Percentiles rank a stretch among this genome's conserved stretches.
Evolutionary conservation across 2,113 vertebrate species (phyloP).

Genomic region (Zosterops japonicus): DNA sequence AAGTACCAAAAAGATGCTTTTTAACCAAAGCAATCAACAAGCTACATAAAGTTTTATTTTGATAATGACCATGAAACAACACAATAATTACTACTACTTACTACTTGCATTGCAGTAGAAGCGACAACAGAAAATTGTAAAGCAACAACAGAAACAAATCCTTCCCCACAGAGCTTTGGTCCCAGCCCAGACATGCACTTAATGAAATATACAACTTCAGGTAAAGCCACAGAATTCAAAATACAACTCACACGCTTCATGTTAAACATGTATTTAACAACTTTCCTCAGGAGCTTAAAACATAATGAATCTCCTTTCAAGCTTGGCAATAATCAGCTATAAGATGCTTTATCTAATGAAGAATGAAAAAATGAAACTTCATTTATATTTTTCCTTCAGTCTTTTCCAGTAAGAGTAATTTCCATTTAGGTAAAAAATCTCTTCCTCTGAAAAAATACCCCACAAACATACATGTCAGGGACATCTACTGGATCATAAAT

Average conservation of each 20-base stretch:
- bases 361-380: neutral
- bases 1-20: neutral
- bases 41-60: neutral
- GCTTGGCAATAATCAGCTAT: neutral
- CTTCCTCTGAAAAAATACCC: neutral
- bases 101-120: neutral
- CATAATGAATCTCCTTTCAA: neutral
- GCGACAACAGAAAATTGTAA: neutral
- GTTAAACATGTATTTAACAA: neutral
- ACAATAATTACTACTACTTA: neutral
- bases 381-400: neutral
- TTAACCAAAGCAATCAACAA: neutral
- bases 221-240: neutral
- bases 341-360: neutral
- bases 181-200: neutral
- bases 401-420: neutral
- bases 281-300: neutral
- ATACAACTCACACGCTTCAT: neutral
- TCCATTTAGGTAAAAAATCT: neutral
- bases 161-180: neutral
- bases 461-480: conserved; percentile 3
- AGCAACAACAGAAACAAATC: neutral
- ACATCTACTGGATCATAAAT: neutral
- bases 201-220: neutral
- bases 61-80: neutral